Base-by-base conservation (phyloP, 1,140 invertebrate species). In the Microplitis mediator region DNA sequence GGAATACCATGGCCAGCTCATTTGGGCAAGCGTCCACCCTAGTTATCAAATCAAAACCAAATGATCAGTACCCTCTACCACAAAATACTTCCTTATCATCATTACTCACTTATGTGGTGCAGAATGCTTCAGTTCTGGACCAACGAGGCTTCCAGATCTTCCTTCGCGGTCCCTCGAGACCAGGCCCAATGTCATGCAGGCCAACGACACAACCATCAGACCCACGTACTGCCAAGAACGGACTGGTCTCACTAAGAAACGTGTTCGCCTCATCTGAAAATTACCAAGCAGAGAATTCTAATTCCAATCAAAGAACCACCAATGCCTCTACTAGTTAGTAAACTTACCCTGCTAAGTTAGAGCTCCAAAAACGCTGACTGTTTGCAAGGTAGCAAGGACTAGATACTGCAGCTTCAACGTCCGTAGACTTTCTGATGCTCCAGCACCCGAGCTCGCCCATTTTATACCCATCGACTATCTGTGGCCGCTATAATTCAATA, bases 141-240 rank as follows among this genome's bases (percentile, higher is more conserved):
- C 81, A 8, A 79, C 79, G 0, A 86, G 74, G 68, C 77, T 85
- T 60, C 83, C 85, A 61, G 84, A 77, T 52, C 78, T 80, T 67
- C 84, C 84, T 77, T 84, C 84, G 36, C 83, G 78, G 56, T 85
- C 85, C 31, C 84, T 77, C 32, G 84, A 82, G 9, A 85, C 80
- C 14, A 80, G 73, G 8, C 85, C 85, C 4, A 85, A 67, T 1
- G 84, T 86, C 4, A 86, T 69, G 32, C 85, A 86, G 3, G 83
- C 82, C 4, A 86, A 69, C 13, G 84, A 86, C 8, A 86, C 82
- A 16, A 86, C 75, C 69, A 86, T 65, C 0, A 86, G 75, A 0
- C 84, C 84, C 11, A 86, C 76, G 51, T 85, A 84, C 36, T 83
- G 83, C 85, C 83, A 85, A 8, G 84, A 85, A 71, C 76, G 75